phyloP scores from a whole-genome alignment of 2,797 vertebrate species.

The Masticophis lateralis region DNA sequence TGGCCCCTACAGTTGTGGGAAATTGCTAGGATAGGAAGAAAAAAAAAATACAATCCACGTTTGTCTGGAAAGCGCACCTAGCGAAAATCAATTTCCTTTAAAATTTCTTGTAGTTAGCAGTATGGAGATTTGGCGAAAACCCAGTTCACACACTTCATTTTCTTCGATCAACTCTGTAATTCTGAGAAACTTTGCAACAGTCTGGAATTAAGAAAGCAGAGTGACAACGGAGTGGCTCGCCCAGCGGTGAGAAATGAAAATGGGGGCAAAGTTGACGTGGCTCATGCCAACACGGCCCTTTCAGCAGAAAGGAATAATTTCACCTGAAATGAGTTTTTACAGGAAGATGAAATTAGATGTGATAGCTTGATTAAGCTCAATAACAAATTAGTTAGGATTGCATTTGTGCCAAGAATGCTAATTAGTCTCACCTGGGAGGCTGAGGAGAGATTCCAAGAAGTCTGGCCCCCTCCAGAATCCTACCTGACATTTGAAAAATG shows the following conservation, averaged over 20 bases:
- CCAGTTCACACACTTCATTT: background rate
- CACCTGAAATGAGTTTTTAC: slow-evolving; percentile 33
- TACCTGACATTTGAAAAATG: slow-evolving; percentile 37
- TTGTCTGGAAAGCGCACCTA: background rate
- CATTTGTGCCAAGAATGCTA: slow-evolving; percentile 31
- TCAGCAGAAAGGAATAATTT: slow-evolving; percentile 22
- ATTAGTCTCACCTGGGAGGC: slow-evolving; percentile 21
- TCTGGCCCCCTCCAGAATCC: background rate
- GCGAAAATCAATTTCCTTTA: background rate
- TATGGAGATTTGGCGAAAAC: background rate
- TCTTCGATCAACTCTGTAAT: background rate
- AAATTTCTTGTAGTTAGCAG: background rate
- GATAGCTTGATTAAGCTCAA: slow-evolving; percentile 34
- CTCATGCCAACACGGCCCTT: background rate
- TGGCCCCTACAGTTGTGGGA: background rate
- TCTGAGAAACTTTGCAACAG: background rate
- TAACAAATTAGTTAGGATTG: slow-evolving; percentile 33
- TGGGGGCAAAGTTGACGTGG: background rate
- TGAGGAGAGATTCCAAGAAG: slow-evolving; percentile 4
- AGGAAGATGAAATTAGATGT: slow-evolving; percentile 29
- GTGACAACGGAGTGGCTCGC: background rate
- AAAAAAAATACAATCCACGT: background rate
- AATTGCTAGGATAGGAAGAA: background rate
- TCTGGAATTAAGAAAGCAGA: background rate
- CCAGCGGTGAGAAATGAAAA: slow-evolving; percentile 1